Base-by-base conservation (phyloP, 2,113 vertebrate species). In the Antigone vipio region DNA sequence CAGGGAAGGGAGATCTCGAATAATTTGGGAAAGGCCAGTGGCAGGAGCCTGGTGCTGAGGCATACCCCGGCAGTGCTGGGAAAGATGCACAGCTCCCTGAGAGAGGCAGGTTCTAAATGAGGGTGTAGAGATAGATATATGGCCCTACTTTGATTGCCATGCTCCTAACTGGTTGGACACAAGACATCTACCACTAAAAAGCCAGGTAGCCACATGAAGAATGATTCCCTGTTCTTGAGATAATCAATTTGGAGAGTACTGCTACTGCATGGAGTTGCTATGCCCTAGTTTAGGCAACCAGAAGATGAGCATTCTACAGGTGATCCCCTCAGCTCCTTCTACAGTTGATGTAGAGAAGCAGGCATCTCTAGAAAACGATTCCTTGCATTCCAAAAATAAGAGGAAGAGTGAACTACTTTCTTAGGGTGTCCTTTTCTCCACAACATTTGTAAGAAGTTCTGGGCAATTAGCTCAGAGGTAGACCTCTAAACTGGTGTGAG, bases 201-300 rank as follows among this genome's bases (percentile, higher is more conserved):
- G 4, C 16, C 32, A 23, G 11, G 47, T 24, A 38, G 24, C 6
- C 3, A 1, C 3, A 0, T 35, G n/a, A 53, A 62, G 32, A 12
- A 52, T 66, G 42, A 30, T 56, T 68, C 40, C 18, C 49, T 59
- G 17, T 24, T 63, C 20, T 9, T 52, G 50, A 49, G 27, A 59
- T 22, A 38, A 30, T n/a, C 5, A 1, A 2, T 63, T n/a, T 68
- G 29, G 20, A 78, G 20, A 78, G 40, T 23, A 47, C 32, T 67
- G 29, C 32, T 50, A 42, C 24, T 3, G 4, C 10, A 24, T 13
- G 34, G 45, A 58, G 64, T 56, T 77, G 17, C 8, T 22, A 1
- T 53, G 45, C 11, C 27, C 12, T 71, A 21, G 49, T 42, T 49
- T 53, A 53, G 42, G 35, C 34, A 69, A 80, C 5, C 6, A 17